Evolutionary conservation across 2,888 invertebrate genomes (phyloP), one percentile per base, ranked within the genome.

Genomic region (Limnephilus lunatus): DNA sequence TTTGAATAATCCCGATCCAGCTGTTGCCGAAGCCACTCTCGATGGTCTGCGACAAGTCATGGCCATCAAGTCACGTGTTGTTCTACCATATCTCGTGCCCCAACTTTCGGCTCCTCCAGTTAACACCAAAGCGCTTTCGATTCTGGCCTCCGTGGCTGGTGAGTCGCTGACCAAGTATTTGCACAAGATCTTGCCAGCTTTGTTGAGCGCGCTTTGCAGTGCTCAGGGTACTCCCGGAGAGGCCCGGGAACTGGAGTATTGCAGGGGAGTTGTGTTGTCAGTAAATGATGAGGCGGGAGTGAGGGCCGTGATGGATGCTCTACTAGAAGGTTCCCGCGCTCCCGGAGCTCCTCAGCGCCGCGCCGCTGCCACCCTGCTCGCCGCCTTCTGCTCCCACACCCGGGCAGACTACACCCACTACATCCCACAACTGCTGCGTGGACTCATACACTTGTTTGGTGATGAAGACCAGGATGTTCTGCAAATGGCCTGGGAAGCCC

Each of bases 21-120:
- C 97, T 35, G 96, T 97, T 90, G 98, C 98, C 0, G 99, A 99
- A 94, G 98, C 98, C 94, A 98, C 99, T 15, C 96, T 99, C 94
- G 99, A 99, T 95, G 99, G 99, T 32, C 96, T 99, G 94, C 97
- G 98, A 92, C 99, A 99, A 97, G 98, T 99, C 82, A 99, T 99
- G 99, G 98, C 98, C 25, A 98, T 99, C 92, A 99, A 99, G 96
- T 99, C 99, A 0, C 97, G 98, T 94, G 99, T 99, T 0, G 99
- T 99, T 91, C 96, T 99, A 94, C 99, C 99, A 0, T 99, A 99
- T 95, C 97, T 99, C 93, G 98, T 99, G 93, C 99, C 99, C 5
- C 98, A 99, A 96, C 96, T 99, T 94, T 99, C 99, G 0, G 97
- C 98, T 12, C 97, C 97, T 11, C 99, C 99, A 32, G 98, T 98